These are phyloP conservation scores for Plotosus lineatus DNA, from an alignment of 2,113 vertebrate genomes.

Conservation along the genomic window DNA sequence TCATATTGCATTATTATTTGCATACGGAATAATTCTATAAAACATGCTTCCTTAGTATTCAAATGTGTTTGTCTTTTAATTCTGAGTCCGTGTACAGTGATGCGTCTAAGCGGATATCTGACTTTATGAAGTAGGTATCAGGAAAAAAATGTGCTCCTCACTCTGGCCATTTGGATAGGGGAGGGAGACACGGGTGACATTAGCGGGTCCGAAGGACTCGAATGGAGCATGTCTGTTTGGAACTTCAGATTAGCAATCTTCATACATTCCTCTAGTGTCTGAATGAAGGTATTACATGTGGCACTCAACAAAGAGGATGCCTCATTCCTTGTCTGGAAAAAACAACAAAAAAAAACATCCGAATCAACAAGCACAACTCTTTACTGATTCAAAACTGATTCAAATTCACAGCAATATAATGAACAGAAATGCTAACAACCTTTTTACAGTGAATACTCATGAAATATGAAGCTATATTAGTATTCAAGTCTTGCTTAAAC, in stretches of 20 bases:
- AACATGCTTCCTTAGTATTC: no score
- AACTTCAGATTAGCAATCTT: slow-evolving; percentile 90
- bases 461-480: not conserved
- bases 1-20: not conserved
- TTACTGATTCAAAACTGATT: no score
- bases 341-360: no score
- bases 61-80: no score
- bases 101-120: not conserved
- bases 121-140: not conserved
- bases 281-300: slow-evolving; percentile 95
- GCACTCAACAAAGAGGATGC: slow-evolving; percentile 90
- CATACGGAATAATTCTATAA: not conserved
- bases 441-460: no score
- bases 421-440: not conserved
- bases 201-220: slow-evolving; percentile 74
- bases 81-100: not conserved
- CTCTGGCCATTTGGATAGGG: slow-evolving; percentile 84
- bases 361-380: not conserved
- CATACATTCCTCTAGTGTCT: slow-evolving; percentile 96
- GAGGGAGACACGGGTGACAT: slow-evolving; percentile 85
- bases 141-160: slow-evolving; percentile 6
- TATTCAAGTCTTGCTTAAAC: not conserved
- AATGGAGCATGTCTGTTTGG: slow-evolving; percentile 83
- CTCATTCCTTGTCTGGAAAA: slow-evolving; percentile 85
- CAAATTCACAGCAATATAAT: not conserved